A percentile compares a stretch with the other conserved stretches of the same genome.
Evolutionary conservation across 2,888 invertebrate species (phyloP).

Genomic region (Tiliacea citrago): DNA sequence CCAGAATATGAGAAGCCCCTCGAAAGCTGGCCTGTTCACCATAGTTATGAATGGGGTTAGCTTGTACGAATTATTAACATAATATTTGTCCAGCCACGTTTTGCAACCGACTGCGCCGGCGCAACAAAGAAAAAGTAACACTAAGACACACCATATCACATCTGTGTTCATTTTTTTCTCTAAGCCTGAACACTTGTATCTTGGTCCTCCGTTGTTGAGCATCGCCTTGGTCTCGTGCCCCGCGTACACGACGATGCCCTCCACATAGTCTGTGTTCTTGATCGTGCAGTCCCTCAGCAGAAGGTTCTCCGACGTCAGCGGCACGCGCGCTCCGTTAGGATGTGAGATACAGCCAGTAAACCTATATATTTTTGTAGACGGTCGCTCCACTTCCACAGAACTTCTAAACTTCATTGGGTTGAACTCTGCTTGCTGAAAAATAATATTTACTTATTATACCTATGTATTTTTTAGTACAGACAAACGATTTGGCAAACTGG

Average conservation of each 20-base stretch:
- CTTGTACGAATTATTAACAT: slow-evolving; percentile 80
- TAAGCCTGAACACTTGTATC: slow-evolving; percentile 97
- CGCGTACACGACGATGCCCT: slow-evolving; percentile 99
- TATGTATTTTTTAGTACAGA: neutral
- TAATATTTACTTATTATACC: slow-evolving; percentile 32
- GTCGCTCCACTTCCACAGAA: slow-evolving; percentile 97
- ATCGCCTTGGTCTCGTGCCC: slow-evolving; percentile 99
- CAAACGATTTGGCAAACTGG: slow-evolving; percentile 42
- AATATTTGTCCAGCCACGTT: slow-evolving; percentile 93
- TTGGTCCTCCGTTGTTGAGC: slow-evolving; percentile 98
- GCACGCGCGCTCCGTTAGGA: slow-evolving; percentile 94
- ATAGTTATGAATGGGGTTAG: slow-evolving; percentile 93
- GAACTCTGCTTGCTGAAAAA: slow-evolving; percentile 93
- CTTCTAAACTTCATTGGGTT: slow-evolving; percentile 95
- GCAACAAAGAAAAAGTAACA: slow-evolving; percentile 96
- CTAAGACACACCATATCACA: slow-evolving; percentile 98
- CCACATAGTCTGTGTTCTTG: slow-evolving; percentile 99
- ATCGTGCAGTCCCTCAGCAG: slow-evolving; percentile 97
- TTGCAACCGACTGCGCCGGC: slow-evolving; percentile 98
- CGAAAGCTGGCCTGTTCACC: slow-evolving; percentile 91
- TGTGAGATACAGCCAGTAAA: slow-evolving; percentile 97
- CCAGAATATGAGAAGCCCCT: slow-evolving; percentile 97
- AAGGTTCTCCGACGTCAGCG: slow-evolving; percentile 97
- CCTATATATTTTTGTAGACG: slow-evolving; percentile 98
- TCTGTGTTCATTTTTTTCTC: slow-evolving; percentile 98